Conservation (phyloP, 1,140 invertebrate species). For the Neodiprion virginianus region DNA sequence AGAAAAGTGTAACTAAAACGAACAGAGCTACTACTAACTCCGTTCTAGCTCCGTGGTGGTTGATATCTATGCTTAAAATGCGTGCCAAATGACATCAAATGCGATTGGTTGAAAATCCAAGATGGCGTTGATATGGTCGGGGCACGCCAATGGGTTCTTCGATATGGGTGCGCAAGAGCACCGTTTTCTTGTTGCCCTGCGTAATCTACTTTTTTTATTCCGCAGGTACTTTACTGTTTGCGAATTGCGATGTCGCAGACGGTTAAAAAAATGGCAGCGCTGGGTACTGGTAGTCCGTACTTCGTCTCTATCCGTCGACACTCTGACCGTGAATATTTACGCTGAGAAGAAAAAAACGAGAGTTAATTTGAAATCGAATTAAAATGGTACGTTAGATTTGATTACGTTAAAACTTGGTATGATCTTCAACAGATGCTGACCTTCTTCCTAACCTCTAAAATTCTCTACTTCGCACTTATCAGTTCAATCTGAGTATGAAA, state of each 20-base stretch:
- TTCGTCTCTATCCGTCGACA: background rate
- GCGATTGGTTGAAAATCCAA: too few relatives aligned
- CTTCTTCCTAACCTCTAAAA: background rate
- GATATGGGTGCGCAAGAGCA: too few relatives aligned
- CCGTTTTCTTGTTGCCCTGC: too few relatives aligned
- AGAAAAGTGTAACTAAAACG: too few relatives aligned
- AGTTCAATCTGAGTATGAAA: background rate
- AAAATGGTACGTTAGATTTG: constrained; percentile 41
- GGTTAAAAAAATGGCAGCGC: background rate
- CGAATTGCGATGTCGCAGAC: background rate
- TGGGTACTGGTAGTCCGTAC: background rate
- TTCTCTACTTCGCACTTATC: background rate
- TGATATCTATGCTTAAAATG: too few relatives aligned
- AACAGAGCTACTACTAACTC: too few relatives aligned
- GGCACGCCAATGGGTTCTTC: too few relatives aligned
- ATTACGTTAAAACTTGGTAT: constrained; percentile 20
- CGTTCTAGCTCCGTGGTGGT: too few relatives aligned
- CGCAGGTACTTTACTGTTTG: background rate
- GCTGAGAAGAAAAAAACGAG: constrained; percentile 37
- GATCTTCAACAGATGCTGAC: constrained; percentile 6
- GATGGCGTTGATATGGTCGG: too few relatives aligned
- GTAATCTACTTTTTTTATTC: too few relatives aligned
- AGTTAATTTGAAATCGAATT: constrained; percentile 19
- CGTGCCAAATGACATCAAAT: too few relatives aligned
- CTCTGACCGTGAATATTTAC: constrained; percentile 52